Conservation (phyloP, 2,888 invertebrate genomes). For the Agrilus biguttatus region DNA sequence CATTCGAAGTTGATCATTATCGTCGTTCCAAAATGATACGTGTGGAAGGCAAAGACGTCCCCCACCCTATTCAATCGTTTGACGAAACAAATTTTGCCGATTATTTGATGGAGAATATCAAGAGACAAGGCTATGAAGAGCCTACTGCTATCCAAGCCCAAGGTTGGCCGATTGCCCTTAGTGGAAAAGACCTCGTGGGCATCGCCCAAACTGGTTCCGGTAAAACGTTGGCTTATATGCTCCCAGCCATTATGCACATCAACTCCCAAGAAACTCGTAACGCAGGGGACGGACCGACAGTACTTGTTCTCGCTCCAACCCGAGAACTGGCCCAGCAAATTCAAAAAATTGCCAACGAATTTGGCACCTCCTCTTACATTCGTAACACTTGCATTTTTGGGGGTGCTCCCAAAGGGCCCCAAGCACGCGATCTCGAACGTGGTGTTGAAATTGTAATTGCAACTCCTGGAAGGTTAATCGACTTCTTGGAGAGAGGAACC, state of each 20-base stretch:
- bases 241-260: constrained; percentile 79
- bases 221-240: constrained; percentile 67
- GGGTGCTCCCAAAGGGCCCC: constrained; percentile 78
- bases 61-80: constrained; percentile 67
- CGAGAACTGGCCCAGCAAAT: constrained; percentile 70
- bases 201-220: constrained; percentile 79
- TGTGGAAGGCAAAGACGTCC: constrained; percentile 53
- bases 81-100: constrained; percentile 71
- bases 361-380: constrained; percentile 66
- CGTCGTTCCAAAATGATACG: constrained; percentile 72
- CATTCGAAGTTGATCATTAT: constrained; percentile 58
- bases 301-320: constrained; percentile 65
- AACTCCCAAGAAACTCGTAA: constrained; percentile 65
- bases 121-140: constrained; percentile 56
- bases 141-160: constrained; percentile 82
- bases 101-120: constrained; percentile 58
- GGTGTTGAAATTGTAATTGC: constrained; percentile 81
- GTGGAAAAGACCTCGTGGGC: constrained; percentile 74
- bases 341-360: constrained; percentile 74
- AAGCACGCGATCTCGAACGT: constrained; percentile 54
- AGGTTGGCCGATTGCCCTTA: constrained; percentile 78
- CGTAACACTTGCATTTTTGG: constrained; percentile 81
- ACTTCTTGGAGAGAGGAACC: constrained; percentile 63
- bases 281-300: constrained; percentile 74
- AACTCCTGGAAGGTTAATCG: constrained; percentile 73